Evolutionary conservation across 2,797 vertebrate species (phyloP), one percentile per base, ranked within the genome.

Genomic region (Pseudochirops corinnae): DNA sequence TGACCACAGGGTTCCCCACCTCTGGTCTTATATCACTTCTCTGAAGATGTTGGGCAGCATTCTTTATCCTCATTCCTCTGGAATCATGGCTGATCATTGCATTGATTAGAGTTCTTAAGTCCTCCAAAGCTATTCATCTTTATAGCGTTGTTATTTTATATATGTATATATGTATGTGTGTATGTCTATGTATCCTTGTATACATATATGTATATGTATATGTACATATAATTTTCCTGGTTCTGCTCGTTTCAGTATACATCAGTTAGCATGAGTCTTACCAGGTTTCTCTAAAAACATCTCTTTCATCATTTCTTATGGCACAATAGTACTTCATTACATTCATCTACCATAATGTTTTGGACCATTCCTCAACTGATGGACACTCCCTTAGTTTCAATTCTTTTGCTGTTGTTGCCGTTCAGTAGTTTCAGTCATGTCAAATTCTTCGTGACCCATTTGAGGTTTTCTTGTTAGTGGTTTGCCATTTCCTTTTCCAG

Each of bases 401-500:
- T 46, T 82, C n/a, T 82, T 82, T 82, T 82, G n/a, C 24, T 10
- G 6, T 74, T 74, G 5, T 74, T 74, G 29, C 33, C 33, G 60
- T 33, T 62, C 12, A 62, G 13, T 16, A 5, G 31, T 62, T 62
- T 62, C 1, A 24, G n/a, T 67, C 33, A 67, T n/a, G 12, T 46
- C 67, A 11, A 9, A 82, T 18, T 82, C 18, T 82, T 82, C 21
- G 11, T 82, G n/a, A 39, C 6, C n/a, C n/a, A 46, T 82, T 82
- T 82, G n/a, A 7, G 2, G n/a, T 39, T 82, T 82, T 82, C n/a
- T 82, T 82, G 5, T 18, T 16, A 74, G 67, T 74, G 67, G 67
- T 74, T 39, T 74, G 16, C n/a, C 33, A 74, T 74, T 74, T 99
- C 98, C 98, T 97, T 99, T 98, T 94, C 98, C 94, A 98, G 96